phyloP scores from a whole-genome alignment of 2,888 invertebrate genomes.

The Podotricha telesiphe region DNA sequence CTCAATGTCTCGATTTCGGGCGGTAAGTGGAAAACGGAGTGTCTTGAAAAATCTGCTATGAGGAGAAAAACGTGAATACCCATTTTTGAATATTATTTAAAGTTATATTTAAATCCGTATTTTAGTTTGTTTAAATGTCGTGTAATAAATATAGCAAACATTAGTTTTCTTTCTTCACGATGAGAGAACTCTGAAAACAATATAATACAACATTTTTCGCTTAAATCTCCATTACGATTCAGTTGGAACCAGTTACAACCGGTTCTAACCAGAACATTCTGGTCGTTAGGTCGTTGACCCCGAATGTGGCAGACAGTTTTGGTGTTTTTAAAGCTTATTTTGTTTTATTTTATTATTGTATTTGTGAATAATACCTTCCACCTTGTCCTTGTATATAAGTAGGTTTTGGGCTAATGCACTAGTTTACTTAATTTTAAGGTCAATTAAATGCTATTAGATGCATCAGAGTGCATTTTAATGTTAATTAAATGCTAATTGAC shows the following conservation, averaged over 20 bases:
- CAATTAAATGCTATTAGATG: not conserved
- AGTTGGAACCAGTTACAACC: constrained; percentile 44
- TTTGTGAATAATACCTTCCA: not conserved
- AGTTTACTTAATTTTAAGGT: not conserved
- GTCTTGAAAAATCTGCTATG: too few species aligned
- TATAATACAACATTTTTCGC: not conserved
- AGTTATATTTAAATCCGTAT: too few species aligned
- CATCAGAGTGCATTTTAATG: not conserved
- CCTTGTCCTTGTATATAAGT: too few species aligned
- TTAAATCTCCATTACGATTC: not conserved
- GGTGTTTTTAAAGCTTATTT: constrained; percentile 4
- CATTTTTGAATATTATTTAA: too few species aligned
- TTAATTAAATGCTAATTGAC: too few species aligned
- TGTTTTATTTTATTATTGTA: not conserved
- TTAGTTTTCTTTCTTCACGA: too few species aligned
- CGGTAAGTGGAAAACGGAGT: too few species aligned
- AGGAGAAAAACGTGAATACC: too few species aligned
- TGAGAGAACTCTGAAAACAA: not conserved
- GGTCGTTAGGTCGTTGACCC: constrained; percentile 50
- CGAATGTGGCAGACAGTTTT: constrained; percentile 26
- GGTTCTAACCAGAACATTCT: constrained; percentile 51
- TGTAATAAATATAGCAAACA: too few species aligned
- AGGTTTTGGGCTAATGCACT: not conserved
- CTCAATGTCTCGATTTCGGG: too few species aligned
- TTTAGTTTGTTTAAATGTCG: too few species aligned